phyloP scores from a whole-genome alignment of 2,113 vertebrate species.

The Neolamprologus variostigma region DNA sequence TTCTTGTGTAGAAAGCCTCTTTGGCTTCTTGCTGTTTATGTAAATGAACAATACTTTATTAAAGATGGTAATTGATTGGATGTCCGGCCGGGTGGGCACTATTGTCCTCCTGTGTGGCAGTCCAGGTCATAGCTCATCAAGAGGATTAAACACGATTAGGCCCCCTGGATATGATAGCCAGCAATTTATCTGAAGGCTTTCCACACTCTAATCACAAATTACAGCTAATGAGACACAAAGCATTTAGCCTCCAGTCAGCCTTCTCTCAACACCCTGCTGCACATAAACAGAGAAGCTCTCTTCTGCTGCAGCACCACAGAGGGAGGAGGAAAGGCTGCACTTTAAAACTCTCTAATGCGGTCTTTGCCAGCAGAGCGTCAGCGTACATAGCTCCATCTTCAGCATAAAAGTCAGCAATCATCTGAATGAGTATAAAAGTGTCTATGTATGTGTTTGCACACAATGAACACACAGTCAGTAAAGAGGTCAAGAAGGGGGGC shows the following conservation, averaged over 20 bases:
- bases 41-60: constrained; percentile 10
- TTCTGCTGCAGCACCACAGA: background rate
- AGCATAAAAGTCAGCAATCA: background rate
- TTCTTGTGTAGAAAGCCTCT: background rate
- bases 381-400: background rate
- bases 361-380: background rate
- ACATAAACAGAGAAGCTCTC: background rate
- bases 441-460: background rate
- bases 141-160: constrained; percentile 27
- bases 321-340: background rate
- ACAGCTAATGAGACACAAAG: constrained; percentile 50
- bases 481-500: background rate
- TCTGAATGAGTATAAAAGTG: background rate
- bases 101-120: background rate
- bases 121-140: constrained; percentile 1
- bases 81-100: background rate
- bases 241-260: constrained; percentile 20
- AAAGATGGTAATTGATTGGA: constrained; percentile 24
- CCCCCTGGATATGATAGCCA: constrained; percentile 20
- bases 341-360: background rate
- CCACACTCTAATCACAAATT: constrained; percentile 43
- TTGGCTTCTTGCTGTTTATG: background rate
- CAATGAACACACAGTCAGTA: background rate
- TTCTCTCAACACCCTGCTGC: background rate
- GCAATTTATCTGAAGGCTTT: constrained; percentile 30